A percentile compares a stretch with the other conserved stretches of the same genome.
phyloP scores from a whole-genome alignment of 2,113 vertebrate genomes.

The Nothobranchius furzeri region DNA sequence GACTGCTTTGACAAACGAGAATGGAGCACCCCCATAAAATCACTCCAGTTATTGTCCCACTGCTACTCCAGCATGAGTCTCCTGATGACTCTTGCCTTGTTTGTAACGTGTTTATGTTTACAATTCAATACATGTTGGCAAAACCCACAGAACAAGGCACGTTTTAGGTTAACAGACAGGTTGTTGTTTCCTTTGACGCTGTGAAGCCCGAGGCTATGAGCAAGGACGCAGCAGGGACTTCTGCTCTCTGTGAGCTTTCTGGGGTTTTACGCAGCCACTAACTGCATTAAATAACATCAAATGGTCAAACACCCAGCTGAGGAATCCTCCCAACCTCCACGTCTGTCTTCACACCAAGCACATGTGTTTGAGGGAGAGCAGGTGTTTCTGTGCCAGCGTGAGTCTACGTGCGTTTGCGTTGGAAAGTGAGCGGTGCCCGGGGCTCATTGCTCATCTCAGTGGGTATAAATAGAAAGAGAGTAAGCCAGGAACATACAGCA shows the following conservation, averaged over 20 bases:
- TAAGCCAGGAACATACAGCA: slow-evolving; percentile 57
- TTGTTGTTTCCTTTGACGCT: slow-evolving; percentile 30
- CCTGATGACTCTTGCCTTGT: not conserved
- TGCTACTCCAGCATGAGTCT: not conserved
- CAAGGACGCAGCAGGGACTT: slow-evolving; percentile 37
- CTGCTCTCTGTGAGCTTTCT: slow-evolving; percentile 18
- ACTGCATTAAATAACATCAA: slow-evolving; percentile 56
- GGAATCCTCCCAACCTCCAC: slow-evolving; percentile 56
- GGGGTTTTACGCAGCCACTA: slow-evolving; percentile 37
- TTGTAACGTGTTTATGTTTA: not conserved
- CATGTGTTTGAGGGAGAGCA: slow-evolving; percentile 19
- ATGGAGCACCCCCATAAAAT: not conserved
- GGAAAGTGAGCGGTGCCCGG: slow-evolving; percentile 58
- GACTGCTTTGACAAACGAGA: not conserved
- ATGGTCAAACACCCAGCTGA: slow-evolving; percentile 52
- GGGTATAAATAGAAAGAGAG: slow-evolving; percentile 71
- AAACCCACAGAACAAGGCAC: slow-evolving; percentile 11
- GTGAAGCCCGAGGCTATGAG: slow-evolving; percentile 27
- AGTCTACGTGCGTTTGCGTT: slow-evolving; percentile 22
- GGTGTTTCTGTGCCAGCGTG: slow-evolving; percentile 42
- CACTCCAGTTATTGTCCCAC: slow-evolving; percentile 2
- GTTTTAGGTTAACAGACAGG: not conserved
- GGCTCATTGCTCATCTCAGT: slow-evolving; percentile 67
- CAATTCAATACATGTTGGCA: not conserved
- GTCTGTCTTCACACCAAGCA: slow-evolving; percentile 32